Evolutionary conservation across 2,888 invertebrate genomes (phyloP).

Genomic region (Phragmatobia fuliginosa): DNA sequence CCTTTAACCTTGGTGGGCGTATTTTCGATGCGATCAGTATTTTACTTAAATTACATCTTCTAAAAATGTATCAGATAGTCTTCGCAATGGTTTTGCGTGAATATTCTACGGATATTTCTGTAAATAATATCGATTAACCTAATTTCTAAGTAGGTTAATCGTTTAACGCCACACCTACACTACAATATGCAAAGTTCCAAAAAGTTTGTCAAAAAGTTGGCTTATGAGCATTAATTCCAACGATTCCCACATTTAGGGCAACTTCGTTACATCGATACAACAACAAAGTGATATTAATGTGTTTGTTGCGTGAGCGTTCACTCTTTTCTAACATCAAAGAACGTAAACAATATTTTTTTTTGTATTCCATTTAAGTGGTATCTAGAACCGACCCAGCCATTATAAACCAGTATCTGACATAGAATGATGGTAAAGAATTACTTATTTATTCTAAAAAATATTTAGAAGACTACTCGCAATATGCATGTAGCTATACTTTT

Average conservation of each 20-base stretch:
- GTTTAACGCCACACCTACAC: background rate
- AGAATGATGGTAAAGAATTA: background rate
- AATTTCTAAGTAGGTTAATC: background rate
- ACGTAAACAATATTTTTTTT: constrained; percentile 6
- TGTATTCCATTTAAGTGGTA: constrained; percentile 3
- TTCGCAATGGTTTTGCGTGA: background rate
- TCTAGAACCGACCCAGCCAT: background rate
- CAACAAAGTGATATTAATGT: constrained; percentile 16
- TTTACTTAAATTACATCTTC: no score
- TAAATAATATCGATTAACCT: constrained; percentile 1
- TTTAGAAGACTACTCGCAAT: background rate
- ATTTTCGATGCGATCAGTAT: no score
- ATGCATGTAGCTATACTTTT: no score
- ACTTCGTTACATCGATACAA: constrained; percentile 3
- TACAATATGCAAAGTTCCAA: background rate
- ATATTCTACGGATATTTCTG: constrained; percentile 56
- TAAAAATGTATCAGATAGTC: no score
- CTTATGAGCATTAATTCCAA: constrained; percentile 5
- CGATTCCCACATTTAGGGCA: background rate
- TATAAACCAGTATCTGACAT: background rate
- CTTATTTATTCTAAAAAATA: background rate
- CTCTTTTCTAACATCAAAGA: constrained; percentile 16
- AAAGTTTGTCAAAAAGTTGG: background rate
- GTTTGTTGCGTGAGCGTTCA: constrained; percentile 34
- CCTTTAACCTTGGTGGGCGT: no score